phyloP scores from a whole-genome alignment of 30 jellyfish, hydroid and myxozoan genomes.

The Calvadosia cruxmelitensis region DNA sequence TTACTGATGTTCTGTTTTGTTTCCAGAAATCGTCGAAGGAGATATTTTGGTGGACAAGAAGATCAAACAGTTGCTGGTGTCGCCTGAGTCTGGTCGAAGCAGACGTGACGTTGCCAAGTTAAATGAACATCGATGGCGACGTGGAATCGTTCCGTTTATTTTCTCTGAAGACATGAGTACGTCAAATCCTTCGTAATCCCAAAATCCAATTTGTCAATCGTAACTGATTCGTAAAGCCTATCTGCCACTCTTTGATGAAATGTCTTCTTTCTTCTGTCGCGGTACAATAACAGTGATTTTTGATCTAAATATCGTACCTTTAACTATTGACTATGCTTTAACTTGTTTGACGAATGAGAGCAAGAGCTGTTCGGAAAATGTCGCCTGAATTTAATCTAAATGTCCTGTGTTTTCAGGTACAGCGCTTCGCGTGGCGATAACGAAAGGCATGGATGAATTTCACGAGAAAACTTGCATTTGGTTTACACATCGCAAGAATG shows the following conservation, averaged over 20 bases:
- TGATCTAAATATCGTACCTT: too few relatives aligned
- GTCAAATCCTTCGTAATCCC: too few relatives aligned
- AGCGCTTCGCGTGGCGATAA: constrained; percentile 22
- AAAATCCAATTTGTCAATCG: too few relatives aligned
- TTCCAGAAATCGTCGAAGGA: neutral
- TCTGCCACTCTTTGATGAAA: too few relatives aligned
- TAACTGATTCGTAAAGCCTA: too few relatives aligned
- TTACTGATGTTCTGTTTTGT: too few relatives aligned
- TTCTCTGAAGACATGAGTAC: neutral
- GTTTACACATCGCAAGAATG: constrained; percentile 39
- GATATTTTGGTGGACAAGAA: neutral
- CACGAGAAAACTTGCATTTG: constrained; percentile 42
- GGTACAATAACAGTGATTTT: neutral
- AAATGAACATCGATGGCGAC: neutral
- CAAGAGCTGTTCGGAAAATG: neutral
- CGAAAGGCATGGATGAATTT: constrained; percentile 23
- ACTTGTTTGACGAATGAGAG: too few relatives aligned
- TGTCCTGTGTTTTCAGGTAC: constrained; percentile 13
- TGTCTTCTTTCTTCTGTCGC: too few relatives aligned
- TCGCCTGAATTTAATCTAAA: neutral
- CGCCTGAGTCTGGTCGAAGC: neutral
- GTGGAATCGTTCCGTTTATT: neutral
- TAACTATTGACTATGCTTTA: too few relatives aligned
- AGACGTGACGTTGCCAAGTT: neutral
- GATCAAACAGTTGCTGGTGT: too few relatives aligned